Conservation (phyloP, 1,140 invertebrate species). For the Drosophila bifasciata region DNA sequence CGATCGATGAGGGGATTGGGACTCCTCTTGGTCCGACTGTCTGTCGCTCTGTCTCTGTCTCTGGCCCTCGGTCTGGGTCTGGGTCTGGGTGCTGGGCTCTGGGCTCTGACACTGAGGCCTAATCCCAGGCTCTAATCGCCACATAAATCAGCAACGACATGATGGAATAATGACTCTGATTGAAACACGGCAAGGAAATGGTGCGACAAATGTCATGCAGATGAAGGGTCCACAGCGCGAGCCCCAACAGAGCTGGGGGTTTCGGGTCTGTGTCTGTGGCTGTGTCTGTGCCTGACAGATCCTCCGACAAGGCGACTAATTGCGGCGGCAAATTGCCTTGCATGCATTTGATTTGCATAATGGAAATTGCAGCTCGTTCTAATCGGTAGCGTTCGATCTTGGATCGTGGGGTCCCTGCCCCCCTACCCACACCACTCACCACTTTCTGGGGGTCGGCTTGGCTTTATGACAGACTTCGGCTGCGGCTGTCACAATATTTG, state of each 20-base stretch:
- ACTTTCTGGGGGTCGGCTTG: slow-evolving; percentile 14
- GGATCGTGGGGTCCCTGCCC: background rate
- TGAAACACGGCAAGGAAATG: slow-evolving; percentile 57
- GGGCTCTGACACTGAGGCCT: background rate
- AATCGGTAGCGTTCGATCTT: slow-evolving; percentile 57
- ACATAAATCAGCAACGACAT: slow-evolving; percentile 65
- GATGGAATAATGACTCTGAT: slow-evolving; percentile 76
- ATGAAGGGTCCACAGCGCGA: background rate
- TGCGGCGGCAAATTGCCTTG: slow-evolving; percentile 68
- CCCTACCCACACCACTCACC: background rate
- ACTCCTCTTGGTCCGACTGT: background rate
- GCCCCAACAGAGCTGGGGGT: background rate
- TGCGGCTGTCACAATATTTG: slow-evolving; percentile 78
- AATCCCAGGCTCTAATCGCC: slow-evolving; percentile 31
- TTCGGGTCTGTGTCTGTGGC: slow-evolving; percentile 16
- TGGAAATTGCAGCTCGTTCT: slow-evolving; percentile 62
- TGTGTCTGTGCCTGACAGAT: slow-evolving; percentile 30
- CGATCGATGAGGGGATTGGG: slow-evolving; percentile 5
- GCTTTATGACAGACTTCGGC: slow-evolving; percentile 63
- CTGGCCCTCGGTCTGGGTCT: no score
- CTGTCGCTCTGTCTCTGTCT: background rate
- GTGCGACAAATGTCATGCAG: slow-evolving; percentile 39
- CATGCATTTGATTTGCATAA: slow-evolving; percentile 77
- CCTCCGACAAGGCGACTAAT: slow-evolving; percentile 75
- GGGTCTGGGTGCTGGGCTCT: slow-evolving; percentile 41